Conservation (phyloP, 2,888 invertebrate genomes). For the Hydraecia micacea region DNA sequence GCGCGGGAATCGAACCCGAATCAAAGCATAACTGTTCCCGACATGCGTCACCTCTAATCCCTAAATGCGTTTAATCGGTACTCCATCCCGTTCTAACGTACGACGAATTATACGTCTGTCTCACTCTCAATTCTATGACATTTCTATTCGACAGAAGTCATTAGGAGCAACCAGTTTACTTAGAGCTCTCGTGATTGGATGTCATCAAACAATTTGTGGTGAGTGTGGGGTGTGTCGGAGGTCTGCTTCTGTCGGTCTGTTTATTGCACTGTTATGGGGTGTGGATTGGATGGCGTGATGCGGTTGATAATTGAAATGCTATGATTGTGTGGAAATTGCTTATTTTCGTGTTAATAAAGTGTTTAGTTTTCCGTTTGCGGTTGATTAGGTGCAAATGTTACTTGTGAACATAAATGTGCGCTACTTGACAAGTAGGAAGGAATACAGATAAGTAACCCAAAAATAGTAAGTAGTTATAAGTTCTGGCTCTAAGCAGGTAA, state of each 20-base stretch:
- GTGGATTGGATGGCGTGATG: slow-evolving; percentile 51
- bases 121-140: slow-evolving; percentile 75
- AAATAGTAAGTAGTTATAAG: not conserved
- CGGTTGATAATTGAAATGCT: slow-evolving; percentile 65
- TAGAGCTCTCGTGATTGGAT: slow-evolving; percentile 51
- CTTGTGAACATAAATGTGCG: slow-evolving; percentile 13
- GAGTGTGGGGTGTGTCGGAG: slow-evolving; percentile 51
- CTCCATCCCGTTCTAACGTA: slow-evolving; percentile 64
- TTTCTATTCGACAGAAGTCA: slow-evolving; percentile 73
- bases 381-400: slow-evolving; percentile 47
- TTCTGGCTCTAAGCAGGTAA: not conserved
- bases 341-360: slow-evolving; percentile 63
- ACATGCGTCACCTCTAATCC: slow-evolving; percentile 79
- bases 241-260: slow-evolving; percentile 38
- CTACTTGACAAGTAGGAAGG: not conserved
- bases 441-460: not conserved
- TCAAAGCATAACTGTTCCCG: slow-evolving; percentile 76
- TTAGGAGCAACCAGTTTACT: slow-evolving; percentile 61
- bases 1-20: slow-evolving; percentile 72
- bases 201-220: slow-evolving; percentile 46
- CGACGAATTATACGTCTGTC: slow-evolving; percentile 63
- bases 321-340: slow-evolving; percentile 66
- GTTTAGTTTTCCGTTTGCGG: slow-evolving; percentile 46
- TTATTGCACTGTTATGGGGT: slow-evolving; percentile 56
- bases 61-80: slow-evolving; percentile 73